Conservation (phyloP, 1,140 invertebrate species). For the Drosophila subobscura region DNA sequence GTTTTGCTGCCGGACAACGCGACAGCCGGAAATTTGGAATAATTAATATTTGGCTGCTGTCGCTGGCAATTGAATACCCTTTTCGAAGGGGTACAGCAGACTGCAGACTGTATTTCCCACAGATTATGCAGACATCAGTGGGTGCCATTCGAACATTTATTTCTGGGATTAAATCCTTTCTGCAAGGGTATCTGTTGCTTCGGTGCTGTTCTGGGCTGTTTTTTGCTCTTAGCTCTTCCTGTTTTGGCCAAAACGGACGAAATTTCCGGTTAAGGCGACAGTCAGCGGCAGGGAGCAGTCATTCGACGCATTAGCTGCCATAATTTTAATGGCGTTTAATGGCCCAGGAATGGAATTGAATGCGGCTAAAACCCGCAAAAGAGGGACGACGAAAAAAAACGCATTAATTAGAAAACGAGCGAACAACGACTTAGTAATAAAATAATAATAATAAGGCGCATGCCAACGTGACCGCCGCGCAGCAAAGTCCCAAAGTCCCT, state of each 20-base stretch:
- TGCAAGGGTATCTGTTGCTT: no score
- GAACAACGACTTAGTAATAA: conserved; percentile 60
- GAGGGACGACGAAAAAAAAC: conserved; percentile 28
- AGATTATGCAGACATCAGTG: no score
- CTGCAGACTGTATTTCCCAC: no score
- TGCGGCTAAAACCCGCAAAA: conserved; percentile 13
- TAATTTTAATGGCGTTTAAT: conserved; percentile 78
- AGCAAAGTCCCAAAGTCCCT: neutral
- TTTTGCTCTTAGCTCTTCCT: neutral
- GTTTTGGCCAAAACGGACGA: conserved; percentile 44
- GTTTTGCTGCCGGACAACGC: conserved; percentile 22
- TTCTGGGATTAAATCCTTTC: neutral
- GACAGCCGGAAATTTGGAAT: conserved; percentile 58
- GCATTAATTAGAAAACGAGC: conserved; percentile 74
- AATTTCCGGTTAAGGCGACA: conserved; percentile 65
- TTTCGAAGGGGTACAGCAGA: neutral
- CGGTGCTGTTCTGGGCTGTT: neutral
- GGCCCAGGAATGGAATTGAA: conserved; percentile 63
- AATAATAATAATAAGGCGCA: conserved; percentile 71
- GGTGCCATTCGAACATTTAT: no score
- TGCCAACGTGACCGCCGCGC: conserved; percentile 55
- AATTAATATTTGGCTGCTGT: conserved; percentile 60
- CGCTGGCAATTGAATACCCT: conserved; percentile 13
- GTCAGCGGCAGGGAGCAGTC: conserved; percentile 26
- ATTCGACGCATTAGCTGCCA: conserved; percentile 62